Evolutionary conservation across 2,888 invertebrate species (phyloP), one percentile per base, ranked within the genome.

Genomic region (Cataglyphis cursor): DNA sequence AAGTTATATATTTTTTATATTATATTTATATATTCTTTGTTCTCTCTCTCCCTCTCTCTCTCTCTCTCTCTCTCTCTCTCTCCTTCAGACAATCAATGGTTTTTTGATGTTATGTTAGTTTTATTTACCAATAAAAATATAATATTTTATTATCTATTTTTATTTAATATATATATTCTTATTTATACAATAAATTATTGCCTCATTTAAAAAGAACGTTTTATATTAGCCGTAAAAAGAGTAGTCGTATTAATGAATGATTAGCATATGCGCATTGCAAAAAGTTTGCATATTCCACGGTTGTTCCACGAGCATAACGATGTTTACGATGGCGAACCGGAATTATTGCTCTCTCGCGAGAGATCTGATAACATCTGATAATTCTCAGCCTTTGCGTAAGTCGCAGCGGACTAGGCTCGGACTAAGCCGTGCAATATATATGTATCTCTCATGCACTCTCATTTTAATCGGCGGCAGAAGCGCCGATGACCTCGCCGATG

Each of bases 401-500:
- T 51, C 38, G 28, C 54, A 21, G 18, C 3, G 24, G 24, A 18
- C 48, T 31, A 35, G 38, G n/a, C 44, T 57, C 21, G 41, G 28
- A 15, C 21, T 3, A 48, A 57, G 48, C 28, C 61, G 31, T 48
- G 57, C n/a, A 24, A 57, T 57, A 21, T 24, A 57, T n/a, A 12
- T 15, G 65, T 83, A 81, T 62, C 10, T 87, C 6, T 81, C 70
- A 64, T 68, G 59, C 68, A 38, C n/a, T 78, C 24, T 54, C 62
- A 15, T 78, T 83, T 82, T 80, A 66, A 85, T 85, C 84, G 75
- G 75, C 62, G 44, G 73, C 44, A 59, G 81, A 44, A 59, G 1
- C 76, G 70, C n/a, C 85, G 85, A 85, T 78, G 82, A 70, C 82
- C 86, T 80, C 84, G 31, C 4, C 48, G 78, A 81, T 75, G 76